A percentile compares a stretch with the other conserved stretches of the same genome.
Evolutionary conservation across 2,113 vertebrate genomes (phyloP).

Genomic region (Pangasianodon hypophthalmus): DNA sequence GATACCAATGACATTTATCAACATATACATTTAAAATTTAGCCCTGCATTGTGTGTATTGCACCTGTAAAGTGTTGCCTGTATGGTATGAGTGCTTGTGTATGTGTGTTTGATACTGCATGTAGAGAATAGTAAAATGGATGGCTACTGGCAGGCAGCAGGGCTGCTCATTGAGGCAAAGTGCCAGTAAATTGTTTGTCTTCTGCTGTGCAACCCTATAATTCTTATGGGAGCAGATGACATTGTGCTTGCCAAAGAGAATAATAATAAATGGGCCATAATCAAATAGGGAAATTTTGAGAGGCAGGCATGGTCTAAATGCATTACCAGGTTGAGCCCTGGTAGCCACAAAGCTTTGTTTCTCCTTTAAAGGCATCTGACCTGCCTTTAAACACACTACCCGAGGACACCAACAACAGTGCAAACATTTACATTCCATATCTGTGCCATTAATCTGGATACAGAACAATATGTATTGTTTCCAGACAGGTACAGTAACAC

Average conservation of each 20-base stretch:
- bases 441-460: conserved; percentile 46
- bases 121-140: conserved; percentile 72
- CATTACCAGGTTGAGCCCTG: conserved; percentile 58
- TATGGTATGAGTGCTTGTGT: conserved; percentile 21
- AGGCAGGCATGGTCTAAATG: conserved; percentile 70
- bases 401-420: conserved; percentile 35
- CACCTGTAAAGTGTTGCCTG: conserved; percentile 22
- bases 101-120: conserved; percentile 29
- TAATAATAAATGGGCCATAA: conserved; percentile 82
- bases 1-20: background rate
- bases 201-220: conserved; percentile 81
- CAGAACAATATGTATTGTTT: conserved; percentile 46
- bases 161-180: conserved; percentile 83
- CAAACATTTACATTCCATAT: conserved; percentile 50
- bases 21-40: background rate
- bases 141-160: conserved; percentile 79
- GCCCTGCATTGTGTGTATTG: background rate
- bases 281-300: conserved; percentile 76
- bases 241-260: conserved; percentile 83
- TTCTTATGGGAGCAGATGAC: conserved; percentile 81
- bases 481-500: conserved; percentile 13
- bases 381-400: conserved; percentile 50
- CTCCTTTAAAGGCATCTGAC: conserved; percentile 47
- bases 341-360: conserved; percentile 47
- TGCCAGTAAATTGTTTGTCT: conserved; percentile 87